phyloP scores from a whole-genome alignment of 1,140 invertebrate genomes.

The Euura lappo region DNA sequence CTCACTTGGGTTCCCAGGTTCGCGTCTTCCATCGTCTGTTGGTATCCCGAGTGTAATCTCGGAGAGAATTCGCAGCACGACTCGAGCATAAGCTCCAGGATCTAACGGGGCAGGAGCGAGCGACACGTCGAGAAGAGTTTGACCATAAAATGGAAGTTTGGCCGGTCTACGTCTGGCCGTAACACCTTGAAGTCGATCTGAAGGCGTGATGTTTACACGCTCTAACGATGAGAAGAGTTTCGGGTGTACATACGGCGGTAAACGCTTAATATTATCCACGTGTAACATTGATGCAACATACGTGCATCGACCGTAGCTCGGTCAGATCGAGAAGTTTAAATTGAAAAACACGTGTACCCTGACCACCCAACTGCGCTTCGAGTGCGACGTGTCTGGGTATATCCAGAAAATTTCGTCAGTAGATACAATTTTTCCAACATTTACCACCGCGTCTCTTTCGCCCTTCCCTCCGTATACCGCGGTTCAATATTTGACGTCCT shows the following conservation, averaged over 20 bases:
- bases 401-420: constrained; percentile 18
- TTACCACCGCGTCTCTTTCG: no score
- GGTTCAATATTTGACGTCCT: no score
- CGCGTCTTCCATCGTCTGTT: not conserved
- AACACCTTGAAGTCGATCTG: not conserved
- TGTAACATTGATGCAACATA: not conserved
- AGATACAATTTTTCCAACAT: not conserved
- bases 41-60: not conserved
- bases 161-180: not conserved
- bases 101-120: not conserved
- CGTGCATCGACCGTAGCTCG: not conserved
- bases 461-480: no score
- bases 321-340: not conserved
- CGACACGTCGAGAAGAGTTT: not conserved
- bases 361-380: not conserved
- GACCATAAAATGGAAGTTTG: constrained; percentile 2
- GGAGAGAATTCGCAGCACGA: not conserved
- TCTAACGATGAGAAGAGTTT: not conserved
- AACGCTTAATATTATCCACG: not conserved
- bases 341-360: not conserved
- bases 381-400: constrained; percentile 43
- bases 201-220: not conserved
- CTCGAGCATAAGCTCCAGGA: not conserved
- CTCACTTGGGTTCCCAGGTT: not conserved
- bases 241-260: not conserved